phyloP scores from a whole-genome alignment of 2,113 vertebrate species.

The Tamias sibiricus region DNA sequence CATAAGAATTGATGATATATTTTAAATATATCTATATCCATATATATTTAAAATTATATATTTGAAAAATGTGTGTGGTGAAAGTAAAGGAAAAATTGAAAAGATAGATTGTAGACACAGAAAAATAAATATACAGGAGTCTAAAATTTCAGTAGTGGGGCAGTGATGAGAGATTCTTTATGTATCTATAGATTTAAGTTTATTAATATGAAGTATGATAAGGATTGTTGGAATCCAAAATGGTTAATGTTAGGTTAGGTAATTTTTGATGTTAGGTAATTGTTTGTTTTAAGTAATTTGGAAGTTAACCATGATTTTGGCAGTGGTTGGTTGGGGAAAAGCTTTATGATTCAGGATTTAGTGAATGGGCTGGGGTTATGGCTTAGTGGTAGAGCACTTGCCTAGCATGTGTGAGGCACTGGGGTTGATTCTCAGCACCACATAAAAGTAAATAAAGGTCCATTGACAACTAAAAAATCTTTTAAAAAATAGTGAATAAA shows the following conservation, averaged over 20 bases:
- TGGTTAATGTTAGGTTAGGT: background rate
- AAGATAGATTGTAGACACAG: background rate
- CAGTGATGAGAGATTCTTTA: background rate
- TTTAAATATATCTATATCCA: too few relatives aligned
- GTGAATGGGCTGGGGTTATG: too few relatives aligned
- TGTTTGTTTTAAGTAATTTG: background rate
- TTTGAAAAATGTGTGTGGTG: background rate
- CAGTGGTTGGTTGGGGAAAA: background rate
- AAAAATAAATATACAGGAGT: background rate
- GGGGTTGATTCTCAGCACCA: too few relatives aligned
- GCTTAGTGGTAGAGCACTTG: too few relatives aligned
- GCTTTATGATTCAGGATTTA: slow-evolving; percentile 4
- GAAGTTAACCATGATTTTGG: background rate
- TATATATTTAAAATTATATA: background rate
- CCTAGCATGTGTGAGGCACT: too few relatives aligned
- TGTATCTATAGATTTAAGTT: background rate
- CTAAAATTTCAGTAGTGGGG: background rate
- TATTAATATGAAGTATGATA: background rate
- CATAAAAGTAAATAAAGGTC: too few relatives aligned
- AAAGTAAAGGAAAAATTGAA: slow-evolving; percentile 37
- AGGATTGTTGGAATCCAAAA: background rate
- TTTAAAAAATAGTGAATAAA: background rate
- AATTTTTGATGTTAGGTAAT: background rate
- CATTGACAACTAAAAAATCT: too few relatives aligned
- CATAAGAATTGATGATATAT: fast-evolving